Percentiles rank a stretch among this genome's conserved stretches.
Evolutionary conservation across 1,140 invertebrate genomes (phyloP).

Genomic region (Trachelipus rathkii): DNA sequence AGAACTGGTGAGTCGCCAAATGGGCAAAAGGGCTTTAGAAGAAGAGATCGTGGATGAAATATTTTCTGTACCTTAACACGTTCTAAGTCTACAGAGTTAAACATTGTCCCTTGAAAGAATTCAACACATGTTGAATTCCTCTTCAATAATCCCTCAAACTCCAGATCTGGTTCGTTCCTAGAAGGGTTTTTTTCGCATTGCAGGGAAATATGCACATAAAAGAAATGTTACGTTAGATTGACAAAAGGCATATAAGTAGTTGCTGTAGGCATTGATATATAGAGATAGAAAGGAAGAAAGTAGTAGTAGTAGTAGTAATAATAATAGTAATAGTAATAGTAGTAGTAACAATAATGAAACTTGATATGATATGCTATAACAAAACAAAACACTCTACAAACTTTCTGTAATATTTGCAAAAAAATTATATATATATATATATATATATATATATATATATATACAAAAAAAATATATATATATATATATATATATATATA

Average conservation of each 20-base stretch:
- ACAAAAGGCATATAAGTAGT: conserved; percentile 16
- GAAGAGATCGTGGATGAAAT: conserved; percentile 9
- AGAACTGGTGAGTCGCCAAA: conserved; percentile 9
- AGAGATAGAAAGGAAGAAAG: conserved; percentile 14
- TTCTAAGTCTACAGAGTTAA: conserved; percentile 59
- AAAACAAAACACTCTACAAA: background rate
- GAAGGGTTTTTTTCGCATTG: conserved; percentile 33
- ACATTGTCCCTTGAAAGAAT: conserved; percentile 59
- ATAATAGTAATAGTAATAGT: too few species aligned
- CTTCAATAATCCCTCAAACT: conserved; percentile 57
- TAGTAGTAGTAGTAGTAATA: background rate
- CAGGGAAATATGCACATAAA: conserved; percentile 14
- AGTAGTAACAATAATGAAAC: conserved; percentile 6
- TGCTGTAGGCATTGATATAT: conserved; percentile 1
- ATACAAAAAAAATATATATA: too few species aligned
- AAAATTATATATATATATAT: background rate
- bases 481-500: too few species aligned
- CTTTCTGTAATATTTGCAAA: background rate
- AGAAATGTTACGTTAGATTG: background rate
- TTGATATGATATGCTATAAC: conserved; percentile 8
- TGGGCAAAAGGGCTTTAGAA: conserved; percentile 30
- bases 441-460: too few species aligned
- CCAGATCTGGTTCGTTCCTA: conserved; percentile 57
- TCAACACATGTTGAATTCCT: conserved; percentile 59
- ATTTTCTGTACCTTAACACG: conserved; percentile 53